phyloP scores from a whole-genome alignment of 2,113 vertebrate species.

The Ammospiza nelsoni region DNA sequence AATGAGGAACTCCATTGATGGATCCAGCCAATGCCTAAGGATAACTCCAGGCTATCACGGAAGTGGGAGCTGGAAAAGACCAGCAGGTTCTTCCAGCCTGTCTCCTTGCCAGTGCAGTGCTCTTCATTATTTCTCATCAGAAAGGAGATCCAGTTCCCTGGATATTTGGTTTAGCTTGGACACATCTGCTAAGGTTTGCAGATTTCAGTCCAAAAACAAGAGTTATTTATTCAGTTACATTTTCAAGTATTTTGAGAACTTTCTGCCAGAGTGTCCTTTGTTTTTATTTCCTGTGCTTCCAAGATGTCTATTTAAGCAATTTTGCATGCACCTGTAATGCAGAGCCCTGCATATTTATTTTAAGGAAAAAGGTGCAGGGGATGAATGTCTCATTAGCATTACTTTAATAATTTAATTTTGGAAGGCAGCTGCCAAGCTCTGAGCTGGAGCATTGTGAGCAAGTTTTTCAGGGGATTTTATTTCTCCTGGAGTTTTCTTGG shows the following conservation, averaged over 20 bases:
- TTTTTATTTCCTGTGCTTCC: not conserved
- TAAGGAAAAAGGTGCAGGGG: constrained; percentile 13
- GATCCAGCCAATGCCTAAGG: constrained; percentile 17
- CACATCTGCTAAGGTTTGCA: constrained; percentile 58
- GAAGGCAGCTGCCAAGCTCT: constrained; percentile 8
- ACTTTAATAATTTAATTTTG: constrained; percentile 41
- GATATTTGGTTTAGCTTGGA: constrained; percentile 51
- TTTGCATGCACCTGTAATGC: constrained; percentile 41
- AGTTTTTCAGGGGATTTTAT: not conserved
- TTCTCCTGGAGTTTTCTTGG: constrained; percentile 36
- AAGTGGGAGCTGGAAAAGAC: constrained; percentile 26
- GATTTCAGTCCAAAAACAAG: constrained; percentile 1
- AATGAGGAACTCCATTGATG: constrained; percentile 16
- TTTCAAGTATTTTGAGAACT: constrained; percentile 32
- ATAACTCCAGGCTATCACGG: not conserved
- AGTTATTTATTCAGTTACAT: constrained; percentile 51
- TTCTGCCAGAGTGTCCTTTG: constrained; percentile 13
- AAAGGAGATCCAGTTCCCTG: constrained; percentile 43
- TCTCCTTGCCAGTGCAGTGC: constrained; percentile 14
- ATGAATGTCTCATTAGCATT: constrained; percentile 33
- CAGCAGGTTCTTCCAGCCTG: constrained; percentile 13
- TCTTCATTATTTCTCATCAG: constrained; percentile 43
- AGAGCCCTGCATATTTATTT: not conserved
- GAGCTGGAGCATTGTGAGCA: not conserved
- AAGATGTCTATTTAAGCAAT: not conserved